These are phyloP conservation scores for Holcopasites calliopsidis DNA, from an alignment of 1,140 invertebrate species.

Conservation along the genomic window DNA sequence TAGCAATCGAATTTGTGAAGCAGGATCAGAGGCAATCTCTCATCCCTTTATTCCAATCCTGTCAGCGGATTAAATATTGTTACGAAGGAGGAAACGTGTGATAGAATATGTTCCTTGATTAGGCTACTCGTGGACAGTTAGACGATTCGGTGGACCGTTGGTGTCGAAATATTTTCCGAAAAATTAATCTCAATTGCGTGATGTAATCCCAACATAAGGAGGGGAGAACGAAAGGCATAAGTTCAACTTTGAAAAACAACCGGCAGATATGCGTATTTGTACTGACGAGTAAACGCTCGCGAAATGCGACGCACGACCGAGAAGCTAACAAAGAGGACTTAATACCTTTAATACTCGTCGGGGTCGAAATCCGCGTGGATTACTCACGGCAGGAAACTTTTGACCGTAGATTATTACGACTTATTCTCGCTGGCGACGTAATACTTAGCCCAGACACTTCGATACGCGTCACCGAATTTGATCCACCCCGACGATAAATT, in stretches of 20 bases:
- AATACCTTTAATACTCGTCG: constrained; percentile 18
- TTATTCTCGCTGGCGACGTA: constrained; percentile 13
- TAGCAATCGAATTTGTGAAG: constrained; percentile 8
- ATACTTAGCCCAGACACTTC: constrained; percentile 23
- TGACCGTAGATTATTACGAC: constrained; percentile 49
- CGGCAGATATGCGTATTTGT: not conserved
- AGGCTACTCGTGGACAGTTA: too few relatives aligned
- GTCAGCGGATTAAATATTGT: not conserved
- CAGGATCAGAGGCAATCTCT: not conserved
- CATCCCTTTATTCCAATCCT: not conserved
- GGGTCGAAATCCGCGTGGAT: constrained; percentile 27
- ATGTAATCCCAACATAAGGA: too few relatives aligned
- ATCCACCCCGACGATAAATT: constrained; percentile 61
- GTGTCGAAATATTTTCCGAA: too few relatives aligned
- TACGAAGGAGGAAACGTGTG: not conserved
- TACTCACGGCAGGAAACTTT: constrained; percentile 14
- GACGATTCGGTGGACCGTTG: too few relatives aligned
- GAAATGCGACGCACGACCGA: not conserved
- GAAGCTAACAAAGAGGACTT: not conserved
- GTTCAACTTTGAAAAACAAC: not conserved
- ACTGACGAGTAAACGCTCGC: not conserved
- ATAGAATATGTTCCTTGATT: not conserved
- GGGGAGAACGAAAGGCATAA: too few relatives aligned
- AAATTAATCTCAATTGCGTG: too few relatives aligned
- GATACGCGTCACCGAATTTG: constrained; percentile 51